Percentiles rank a stretch among this genome's conserved stretches.
Evolutionary conservation across 2,797 vertebrate species (phyloP).

Genomic region (Acomys russatus): DNA sequence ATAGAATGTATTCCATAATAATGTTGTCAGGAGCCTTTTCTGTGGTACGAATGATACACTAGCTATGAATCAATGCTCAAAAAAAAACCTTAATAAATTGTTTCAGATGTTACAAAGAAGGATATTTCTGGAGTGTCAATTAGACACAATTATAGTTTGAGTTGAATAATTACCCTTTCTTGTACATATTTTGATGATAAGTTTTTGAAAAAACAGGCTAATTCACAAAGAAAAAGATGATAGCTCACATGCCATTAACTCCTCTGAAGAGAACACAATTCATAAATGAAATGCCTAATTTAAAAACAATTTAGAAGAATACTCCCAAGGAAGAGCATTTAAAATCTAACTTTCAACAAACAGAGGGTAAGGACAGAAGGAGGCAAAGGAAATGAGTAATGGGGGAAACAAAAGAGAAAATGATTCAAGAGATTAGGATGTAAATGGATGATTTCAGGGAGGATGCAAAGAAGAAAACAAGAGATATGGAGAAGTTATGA

Average conservation of each 20-base stretch:
- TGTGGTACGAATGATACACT: slow-evolving; percentile 56
- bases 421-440: background rate
- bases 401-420: slow-evolving; percentile 7
- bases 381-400: background rate
- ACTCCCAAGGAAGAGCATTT: slow-evolving; percentile 66
- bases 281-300: slow-evolving; percentile 82
- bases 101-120: slow-evolving; percentile 71
- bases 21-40: slow-evolving; percentile 51
- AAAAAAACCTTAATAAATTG: slow-evolving; percentile 75
- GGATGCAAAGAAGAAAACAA: background rate
- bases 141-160: slow-evolving; percentile 77
- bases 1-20: slow-evolving; percentile 3
- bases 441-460: background rate
- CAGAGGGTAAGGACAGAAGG: slow-evolving; percentile 6
- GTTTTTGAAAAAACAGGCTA: slow-evolving; percentile 65
- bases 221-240: slow-evolving; percentile 79
- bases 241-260: slow-evolving; percentile 81
- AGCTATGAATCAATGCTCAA: slow-evolving; percentile 67
- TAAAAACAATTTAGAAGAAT: slow-evolving; percentile 83
- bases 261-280: slow-evolving; percentile 82
- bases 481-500: accelerated
- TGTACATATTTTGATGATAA: slow-evolving; percentile 80
- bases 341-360: slow-evolving; percentile 70
- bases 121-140: slow-evolving; percentile 77
- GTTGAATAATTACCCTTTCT: slow-evolving; percentile 84